These are phyloP conservation scores for Drosophila burlai DNA, from an alignment of 1,140 invertebrate genomes.

Conservation along the genomic window DNA sequence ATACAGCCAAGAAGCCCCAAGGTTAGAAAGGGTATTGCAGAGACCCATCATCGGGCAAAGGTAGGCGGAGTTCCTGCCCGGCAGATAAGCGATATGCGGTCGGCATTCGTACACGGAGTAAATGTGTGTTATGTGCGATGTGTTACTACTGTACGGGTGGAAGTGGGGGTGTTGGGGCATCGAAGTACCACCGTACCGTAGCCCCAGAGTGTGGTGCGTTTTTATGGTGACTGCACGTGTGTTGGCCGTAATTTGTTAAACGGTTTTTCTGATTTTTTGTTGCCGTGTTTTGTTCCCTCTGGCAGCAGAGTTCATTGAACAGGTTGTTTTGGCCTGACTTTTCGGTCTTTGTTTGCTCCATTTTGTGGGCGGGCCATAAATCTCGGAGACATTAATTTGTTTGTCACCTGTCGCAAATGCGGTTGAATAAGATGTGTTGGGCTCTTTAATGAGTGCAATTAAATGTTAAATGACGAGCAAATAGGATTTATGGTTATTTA, in stretches of 20 bases:
- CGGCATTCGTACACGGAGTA: constrained; percentile 28
- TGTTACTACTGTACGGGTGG: constrained; percentile 20
- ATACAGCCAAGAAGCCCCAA: not conserved
- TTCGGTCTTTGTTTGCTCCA: constrained; percentile 30
- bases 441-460: constrained; percentile 48
- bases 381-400: constrained; percentile 54
- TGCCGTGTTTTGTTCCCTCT: not conserved
- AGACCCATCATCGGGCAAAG: constrained; percentile 12
- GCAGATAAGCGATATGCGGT: constrained; percentile 56
- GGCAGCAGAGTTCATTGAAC: constrained; percentile 63
- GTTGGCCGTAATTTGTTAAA: constrained; percentile 63
- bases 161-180: not conserved
- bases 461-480: constrained; percentile 45
- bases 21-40: constrained; percentile 14
- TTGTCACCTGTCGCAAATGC: constrained; percentile 57
- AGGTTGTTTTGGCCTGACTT: constrained; percentile 60
- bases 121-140: constrained; percentile 24
- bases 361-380: constrained; percentile 52
- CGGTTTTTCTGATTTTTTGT: constrained; percentile 51
- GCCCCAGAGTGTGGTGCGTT: constrained; percentile 39
- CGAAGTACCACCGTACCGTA: constrained; percentile 2
- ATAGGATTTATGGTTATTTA: constrained; percentile 20
- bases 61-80: constrained; percentile 18
- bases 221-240: constrained; percentile 68
- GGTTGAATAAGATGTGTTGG: constrained; percentile 45